Evolutionary conservation across 2,888 invertebrate species (phyloP).

Genomic region (Lepeophtheirus nordmannii): DNA sequence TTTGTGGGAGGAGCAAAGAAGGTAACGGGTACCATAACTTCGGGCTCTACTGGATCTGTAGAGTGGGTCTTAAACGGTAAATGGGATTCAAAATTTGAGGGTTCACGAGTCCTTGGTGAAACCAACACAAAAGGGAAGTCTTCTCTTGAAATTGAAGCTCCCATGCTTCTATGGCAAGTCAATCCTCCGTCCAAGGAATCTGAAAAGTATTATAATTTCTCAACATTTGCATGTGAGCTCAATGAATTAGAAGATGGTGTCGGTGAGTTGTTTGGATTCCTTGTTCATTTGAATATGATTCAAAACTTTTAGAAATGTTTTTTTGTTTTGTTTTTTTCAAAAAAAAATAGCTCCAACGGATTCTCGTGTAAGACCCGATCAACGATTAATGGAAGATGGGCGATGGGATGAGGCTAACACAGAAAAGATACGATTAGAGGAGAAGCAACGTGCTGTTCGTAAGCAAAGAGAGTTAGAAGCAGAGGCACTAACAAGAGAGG

Average conservation of each 20-base stretch:
- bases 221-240: slow-evolving; percentile 80
- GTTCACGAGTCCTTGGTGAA: slow-evolving; percentile 65
- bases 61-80: slow-evolving; percentile 61
- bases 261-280: too few relatives aligned
- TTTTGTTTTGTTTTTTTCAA: too few relatives aligned
- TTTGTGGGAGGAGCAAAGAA: slow-evolving; percentile 45
- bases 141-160: slow-evolving; percentile 78
- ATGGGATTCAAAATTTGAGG: slow-evolving; percentile 92
- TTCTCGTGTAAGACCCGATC: slow-evolving; percentile 80
- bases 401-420: slow-evolving; percentile 77
- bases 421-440: slow-evolving; percentile 72
- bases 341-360: slow-evolving; percentile 95
- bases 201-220: slow-evolving; percentile 80
- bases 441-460: slow-evolving; percentile 74
- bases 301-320: too few relatives aligned
- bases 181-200: slow-evolving; percentile 51
- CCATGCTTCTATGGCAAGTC: slow-evolving; percentile 70
- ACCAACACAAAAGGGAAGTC: slow-evolving; percentile 51
- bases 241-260: slow-evolving; percentile 84
- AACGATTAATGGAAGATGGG: slow-evolving; percentile 90
- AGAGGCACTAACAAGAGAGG: slow-evolving; percentile 43
- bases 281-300: too few relatives aligned
- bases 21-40: slow-evolving; percentile 40
- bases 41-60: slow-evolving; percentile 30
- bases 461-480: slow-evolving; percentile 61